A percentile compares a stretch with the other conserved stretches of the same genome.
These are phyloP conservation scores for Drosophila carrolli DNA, from an alignment of 1,140 invertebrate species.

Conservation along the genomic window DNA sequence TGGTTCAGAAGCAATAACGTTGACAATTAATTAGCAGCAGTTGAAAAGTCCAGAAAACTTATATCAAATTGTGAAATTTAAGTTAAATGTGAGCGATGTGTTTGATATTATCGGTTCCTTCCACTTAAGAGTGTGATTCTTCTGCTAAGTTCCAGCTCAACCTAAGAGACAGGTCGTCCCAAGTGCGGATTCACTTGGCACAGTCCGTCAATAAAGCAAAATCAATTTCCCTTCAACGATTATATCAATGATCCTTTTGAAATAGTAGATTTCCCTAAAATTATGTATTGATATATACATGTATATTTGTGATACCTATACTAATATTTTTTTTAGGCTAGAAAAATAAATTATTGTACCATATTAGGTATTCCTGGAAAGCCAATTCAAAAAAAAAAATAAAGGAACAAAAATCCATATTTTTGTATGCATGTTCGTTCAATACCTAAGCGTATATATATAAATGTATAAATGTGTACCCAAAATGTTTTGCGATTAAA, in stretches of 20 bases:
- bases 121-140: slow-evolving; percentile 19
- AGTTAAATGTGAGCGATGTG: slow-evolving; percentile 26
- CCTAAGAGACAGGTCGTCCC: slow-evolving; percentile 46
- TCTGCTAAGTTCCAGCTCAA: slow-evolving; percentile 54
- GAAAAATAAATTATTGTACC: slow-evolving; percentile 65
- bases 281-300: slow-evolving; percentile 39
- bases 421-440: slow-evolving; percentile 59
- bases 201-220: slow-evolving; percentile 38
- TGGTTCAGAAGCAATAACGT: no score
- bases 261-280: slow-evolving; percentile 46
- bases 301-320: slow-evolving; percentile 74
- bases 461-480: slow-evolving; percentile 33
- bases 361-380: slow-evolving; percentile 68
- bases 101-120: slow-evolving; percentile 40
- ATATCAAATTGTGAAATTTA: neutral
- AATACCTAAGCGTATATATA: slow-evolving; percentile 37
- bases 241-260: slow-evolving; percentile 28
- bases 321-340: slow-evolving; percentile 58
- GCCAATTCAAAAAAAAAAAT: slow-evolving; percentile 45
- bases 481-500: slow-evolving; percentile 36
- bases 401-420: slow-evolving; percentile 46
- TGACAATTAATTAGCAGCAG: no score
- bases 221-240: slow-evolving; percentile 33
- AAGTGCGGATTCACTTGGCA: slow-evolving; percentile 7
- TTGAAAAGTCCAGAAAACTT: no score